Evolutionary conservation across 2,797 vertebrate genomes (phyloP).

Genomic region (Masticophis lateralis): DNA sequence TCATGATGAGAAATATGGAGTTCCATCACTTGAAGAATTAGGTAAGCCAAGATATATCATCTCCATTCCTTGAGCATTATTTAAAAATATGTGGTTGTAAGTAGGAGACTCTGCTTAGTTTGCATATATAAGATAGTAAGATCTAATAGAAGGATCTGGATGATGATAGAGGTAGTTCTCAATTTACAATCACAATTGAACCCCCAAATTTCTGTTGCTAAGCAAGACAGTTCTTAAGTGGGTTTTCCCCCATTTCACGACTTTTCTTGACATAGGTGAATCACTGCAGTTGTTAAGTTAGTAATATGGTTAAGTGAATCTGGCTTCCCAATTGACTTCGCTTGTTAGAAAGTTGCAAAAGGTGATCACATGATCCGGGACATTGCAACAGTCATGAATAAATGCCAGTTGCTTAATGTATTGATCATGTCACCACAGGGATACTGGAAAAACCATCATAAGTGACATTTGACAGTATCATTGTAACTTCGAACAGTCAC

Average conservation of each 20-base stretch:
- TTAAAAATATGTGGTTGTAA: background rate
- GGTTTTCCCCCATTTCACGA: background rate
- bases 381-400: background rate
- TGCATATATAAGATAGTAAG: background rate
- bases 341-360: background rate
- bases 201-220: background rate
- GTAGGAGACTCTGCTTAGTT: background rate
- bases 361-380: background rate
- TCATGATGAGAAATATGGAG: slow-evolving; percentile 94
- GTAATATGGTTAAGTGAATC: background rate
- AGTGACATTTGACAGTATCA: background rate
- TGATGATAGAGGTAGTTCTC: background rate
- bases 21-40: slow-evolving; percentile 94
- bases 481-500: background rate
- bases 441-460: background rate
- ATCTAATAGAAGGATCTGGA: background rate
- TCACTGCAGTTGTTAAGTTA: background rate
- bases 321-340: background rate
- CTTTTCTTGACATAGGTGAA: background rate
- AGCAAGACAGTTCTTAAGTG: background rate
- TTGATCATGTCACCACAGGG: background rate
- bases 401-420: background rate
- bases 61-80: background rate
- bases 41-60: slow-evolving; percentile 70
- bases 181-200: background rate